phyloP scores from a whole-genome alignment of 2,797 vertebrate genomes.

The Peromyscus attwateri region DNA sequence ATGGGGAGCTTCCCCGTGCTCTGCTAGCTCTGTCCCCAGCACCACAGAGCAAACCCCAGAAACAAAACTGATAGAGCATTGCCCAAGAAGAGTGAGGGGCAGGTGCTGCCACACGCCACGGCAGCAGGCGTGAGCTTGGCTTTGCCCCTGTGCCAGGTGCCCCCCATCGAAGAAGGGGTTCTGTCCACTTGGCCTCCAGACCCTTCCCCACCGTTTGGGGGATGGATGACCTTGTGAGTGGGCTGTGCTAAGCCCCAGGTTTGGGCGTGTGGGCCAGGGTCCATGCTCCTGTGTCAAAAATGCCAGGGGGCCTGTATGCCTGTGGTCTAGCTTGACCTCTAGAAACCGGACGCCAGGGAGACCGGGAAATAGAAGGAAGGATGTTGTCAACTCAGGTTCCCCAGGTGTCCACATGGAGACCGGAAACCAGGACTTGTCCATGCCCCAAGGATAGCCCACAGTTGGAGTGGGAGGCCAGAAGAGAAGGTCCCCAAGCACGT shows the following conservation, averaged over 20 bases:
- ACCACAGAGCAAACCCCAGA: background rate
- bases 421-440: background rate
- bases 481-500: background rate
- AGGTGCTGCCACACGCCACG: fast-evolving
- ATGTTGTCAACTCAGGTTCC: background rate
- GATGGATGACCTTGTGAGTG: background rate
- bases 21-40: background rate
- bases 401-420: background rate
- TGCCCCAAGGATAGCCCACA: fast-evolving
- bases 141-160: background rate
- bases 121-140: fast-evolving
- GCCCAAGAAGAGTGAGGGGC: background rate
- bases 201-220: background rate
- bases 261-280: background rate
- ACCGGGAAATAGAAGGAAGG: background rate
- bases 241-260: background rate
- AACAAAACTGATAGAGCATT: background rate
- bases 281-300: background rate
- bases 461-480: fast-evolving
- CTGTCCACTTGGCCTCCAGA: fast-evolving
- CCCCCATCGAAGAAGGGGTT: background rate
- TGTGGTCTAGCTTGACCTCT: background rate
- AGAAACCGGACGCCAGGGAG: background rate
- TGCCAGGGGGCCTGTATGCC: too few species aligned
- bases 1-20: background rate